Evolutionary conservation across 2,888 invertebrate genomes (phyloP).

Genomic region (Hemithea aestivaria): DNA sequence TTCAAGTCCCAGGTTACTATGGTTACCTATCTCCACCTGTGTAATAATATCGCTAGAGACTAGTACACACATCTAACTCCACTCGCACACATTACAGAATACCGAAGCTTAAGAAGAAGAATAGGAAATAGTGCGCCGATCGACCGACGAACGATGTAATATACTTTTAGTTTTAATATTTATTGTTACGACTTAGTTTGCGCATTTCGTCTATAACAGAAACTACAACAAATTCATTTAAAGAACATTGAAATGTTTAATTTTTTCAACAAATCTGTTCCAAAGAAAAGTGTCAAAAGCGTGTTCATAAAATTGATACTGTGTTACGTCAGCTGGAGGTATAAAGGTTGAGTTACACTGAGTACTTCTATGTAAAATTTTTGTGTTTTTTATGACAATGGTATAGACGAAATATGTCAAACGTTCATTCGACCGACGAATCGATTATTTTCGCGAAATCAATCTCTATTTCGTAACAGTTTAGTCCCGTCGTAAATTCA

Average conservation of each 20-base stretch:
- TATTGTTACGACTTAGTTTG: slow-evolving; percentile 41
- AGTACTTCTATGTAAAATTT: no score
- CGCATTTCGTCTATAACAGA: slow-evolving; percentile 1
- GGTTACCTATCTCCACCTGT: slow-evolving; percentile 15
- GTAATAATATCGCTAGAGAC: slow-evolving; percentile 15
- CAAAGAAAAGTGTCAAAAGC: no score
- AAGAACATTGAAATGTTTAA: no score
- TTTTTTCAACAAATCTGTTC: no score
- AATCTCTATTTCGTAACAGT: no score
- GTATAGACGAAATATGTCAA: slow-evolving; percentile 8
- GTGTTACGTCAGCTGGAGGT: no score
- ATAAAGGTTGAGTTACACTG: no score
- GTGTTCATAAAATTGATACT: no score
- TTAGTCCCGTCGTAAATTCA: no score
- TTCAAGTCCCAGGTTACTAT: background rate
- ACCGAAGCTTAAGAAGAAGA: slow-evolving; percentile 74
- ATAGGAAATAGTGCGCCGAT: slow-evolving; percentile 67
- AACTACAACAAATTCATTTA: no score
- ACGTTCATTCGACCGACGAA: slow-evolving; percentile 11
- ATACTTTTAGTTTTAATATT: slow-evolving; percentile 66
- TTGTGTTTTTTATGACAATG: background rate
- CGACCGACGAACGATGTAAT: slow-evolving; percentile 63
- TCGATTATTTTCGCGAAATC: slow-evolving; percentile 26
- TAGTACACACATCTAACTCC: slow-evolving; percentile 58
- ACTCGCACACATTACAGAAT: slow-evolving; percentile 73